Evolutionary conservation across 2,113 vertebrate genomes (phyloP), one percentile per base, ranked within the genome.

Genomic region (Rhizomys pruinosus): DNA sequence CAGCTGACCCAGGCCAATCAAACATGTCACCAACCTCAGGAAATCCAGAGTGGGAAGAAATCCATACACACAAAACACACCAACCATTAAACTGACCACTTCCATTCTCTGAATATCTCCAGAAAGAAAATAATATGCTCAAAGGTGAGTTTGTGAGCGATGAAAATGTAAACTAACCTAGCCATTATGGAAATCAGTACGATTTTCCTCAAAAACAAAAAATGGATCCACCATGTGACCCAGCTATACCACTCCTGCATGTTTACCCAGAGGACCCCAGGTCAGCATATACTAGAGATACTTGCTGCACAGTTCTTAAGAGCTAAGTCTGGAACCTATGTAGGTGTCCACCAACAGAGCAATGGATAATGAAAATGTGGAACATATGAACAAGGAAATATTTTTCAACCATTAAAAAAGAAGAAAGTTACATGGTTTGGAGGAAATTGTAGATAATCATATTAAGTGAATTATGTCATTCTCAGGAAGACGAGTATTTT

Each of bases 31-130:
- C 52, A 66, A 93, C 23, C 34, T 87, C n/a, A 6, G 19, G 12
- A 15, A 86, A 57, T 27, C 25, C 5, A 73, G 2, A 44, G 15
- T 27, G 10, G 27, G 34, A 15, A 86, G 11, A 61, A 34, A 77
- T n/a, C n/a, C 29, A 32, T 29, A 19, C 55, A 0, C 63, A 27
- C 25, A n/a, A 78, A 59, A 39, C 20, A 47, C 19, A 42, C 12
- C 15, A 76, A 73, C 69, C 91, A 90, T 25, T 69, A 78, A 76
- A 69, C 9, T 27, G 34, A 47, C 90, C 39, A 72, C 85, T 92
- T 94, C 20, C 20, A 71, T 29, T 12, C 85, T 88, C 74, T 93
- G 44, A 19, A 47, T 68, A 94, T 22, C 87, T 47, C 72, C 42
- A 29, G 22, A 10, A 87, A 76, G n/a, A 92, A 73, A 93, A 42